Evolutionary conservation across 2,113 vertebrate species (phyloP), one percentile per base, ranked within the genome.

Genomic region (Campylorhamphus procurvoides): DNA sequence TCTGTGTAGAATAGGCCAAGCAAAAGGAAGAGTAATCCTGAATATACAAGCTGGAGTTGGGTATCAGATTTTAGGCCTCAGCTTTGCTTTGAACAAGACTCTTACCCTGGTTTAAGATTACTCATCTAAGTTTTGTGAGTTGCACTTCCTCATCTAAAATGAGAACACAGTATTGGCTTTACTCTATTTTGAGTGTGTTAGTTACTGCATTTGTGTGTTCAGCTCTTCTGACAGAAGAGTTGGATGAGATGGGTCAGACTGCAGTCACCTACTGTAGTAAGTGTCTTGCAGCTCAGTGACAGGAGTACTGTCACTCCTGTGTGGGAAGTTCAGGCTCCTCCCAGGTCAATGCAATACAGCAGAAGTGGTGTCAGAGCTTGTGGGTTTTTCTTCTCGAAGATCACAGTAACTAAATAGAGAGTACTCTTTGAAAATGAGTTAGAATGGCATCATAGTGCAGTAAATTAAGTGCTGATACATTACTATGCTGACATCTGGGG

Each of bases 261-360:
- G 46, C 28, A 52, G 49, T 37, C 62, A 68, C 14, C 14, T 53
- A 33, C 46, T 60, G 46, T 28, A 62, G 23, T 1, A 2, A n/a
- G n/a, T n/a, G n/a, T 23, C 24, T 14, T 64, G 64, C 46, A 76
- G 82, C 23, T 59, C 3, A 71, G 42, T 33, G 3, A 44, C 18
- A 75, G 18, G 23, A 3, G 3, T 42, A 76, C 59, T 28, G 15
- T 31, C 8, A 4, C 20, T 84, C 28, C 46, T 31, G 20, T 39
- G n/a, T 40, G 35, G 31, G 22, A 89, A 40, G 35, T 15, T 44
- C 2, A 5, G 69, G 46, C 6, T 82, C 29, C 67, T 90, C 8
- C 15, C 0, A 1, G 17, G 49, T 72, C 44, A 81, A 28, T 18
- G 14, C 0, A 0, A 47, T 12, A 89, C 10, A 75, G 62, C 33